Conservation (phyloP, 2,797 vertebrate species). For the Gila robusta region DNA sequence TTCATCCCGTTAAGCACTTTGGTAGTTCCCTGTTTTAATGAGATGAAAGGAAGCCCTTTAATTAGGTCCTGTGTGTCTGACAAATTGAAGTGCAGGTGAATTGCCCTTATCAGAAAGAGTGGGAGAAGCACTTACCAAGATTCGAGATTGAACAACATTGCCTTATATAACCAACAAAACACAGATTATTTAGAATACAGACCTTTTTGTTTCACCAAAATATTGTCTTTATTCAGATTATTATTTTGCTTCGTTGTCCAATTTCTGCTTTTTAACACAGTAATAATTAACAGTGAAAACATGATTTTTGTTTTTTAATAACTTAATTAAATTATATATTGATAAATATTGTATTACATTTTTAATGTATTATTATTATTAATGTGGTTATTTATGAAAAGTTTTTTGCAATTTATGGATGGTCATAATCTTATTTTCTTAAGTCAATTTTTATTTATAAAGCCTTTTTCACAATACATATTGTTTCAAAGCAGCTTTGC, state of each 20-base stretch:
- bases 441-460: background rate
- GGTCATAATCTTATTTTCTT: too few relatives aligned
- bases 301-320: too few relatives aligned
- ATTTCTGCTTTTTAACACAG: background rate
- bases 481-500: background rate
- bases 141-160: background rate
- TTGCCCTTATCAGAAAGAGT: conserved; percentile 60
- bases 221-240: background rate
- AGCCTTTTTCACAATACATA: background rate
- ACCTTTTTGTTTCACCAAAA: background rate
- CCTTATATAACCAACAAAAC: background rate
- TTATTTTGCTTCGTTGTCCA: background rate
- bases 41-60: conserved; percentile 73
- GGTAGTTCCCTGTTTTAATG: conserved; percentile 57
- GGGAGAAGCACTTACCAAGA: conserved; percentile 59
- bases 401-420: too few relatives aligned
- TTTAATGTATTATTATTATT: too few relatives aligned
- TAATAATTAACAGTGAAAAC: background rate
- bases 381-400: too few relatives aligned
- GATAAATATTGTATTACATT: too few relatives aligned
- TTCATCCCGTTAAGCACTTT: conserved; percentile 40
- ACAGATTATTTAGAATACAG: conserved; percentile 11
- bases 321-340: too few relatives aligned
- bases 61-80: conserved; percentile 74
- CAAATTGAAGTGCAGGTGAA: conserved; percentile 64